Conservation (phyloP, 2,113 vertebrate species). For the Pseudorhombus dupliciocellatus region DNA sequence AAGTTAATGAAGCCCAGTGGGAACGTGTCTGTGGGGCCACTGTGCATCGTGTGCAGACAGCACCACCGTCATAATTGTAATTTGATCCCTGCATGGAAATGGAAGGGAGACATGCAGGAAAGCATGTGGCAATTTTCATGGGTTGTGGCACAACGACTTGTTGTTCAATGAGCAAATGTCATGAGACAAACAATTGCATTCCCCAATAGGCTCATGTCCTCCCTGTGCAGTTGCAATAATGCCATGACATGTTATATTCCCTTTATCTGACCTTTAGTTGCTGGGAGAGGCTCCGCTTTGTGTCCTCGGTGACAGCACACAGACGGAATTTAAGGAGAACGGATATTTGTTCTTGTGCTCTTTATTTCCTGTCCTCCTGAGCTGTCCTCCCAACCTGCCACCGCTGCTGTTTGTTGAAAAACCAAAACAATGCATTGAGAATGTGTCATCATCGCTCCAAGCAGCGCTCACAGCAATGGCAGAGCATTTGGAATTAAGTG, state of each 20-base stretch:
- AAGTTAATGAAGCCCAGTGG: slow-evolving; percentile 56
- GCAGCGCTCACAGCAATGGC: background rate
- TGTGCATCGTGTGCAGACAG: slow-evolving; percentile 27
- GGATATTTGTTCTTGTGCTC: slow-evolving; percentile 50
- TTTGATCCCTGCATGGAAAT: slow-evolving; percentile 4
- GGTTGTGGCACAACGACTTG: background rate
- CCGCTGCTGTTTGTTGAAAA: background rate
- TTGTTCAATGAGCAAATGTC: slow-evolving; percentile 4
- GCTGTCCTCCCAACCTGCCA: slow-evolving; percentile 11
- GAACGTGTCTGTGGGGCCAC: slow-evolving; percentile 19
- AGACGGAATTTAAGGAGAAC: slow-evolving; percentile 3
- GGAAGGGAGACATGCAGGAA: background rate
- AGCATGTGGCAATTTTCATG: background rate
- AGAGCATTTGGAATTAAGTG: background rate
- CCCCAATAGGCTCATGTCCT: background rate
- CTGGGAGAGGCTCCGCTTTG: background rate
- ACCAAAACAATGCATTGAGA: background rate
- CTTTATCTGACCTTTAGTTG: slow-evolving; percentile 12
- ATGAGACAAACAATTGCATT: slow-evolving; percentile 9
- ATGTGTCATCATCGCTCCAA: background rate
- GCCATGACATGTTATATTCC: slow-evolving; percentile 1
- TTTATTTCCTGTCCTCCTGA: slow-evolving; percentile 42
- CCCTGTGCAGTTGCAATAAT: background rate
- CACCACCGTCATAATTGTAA: slow-evolving; percentile 12
- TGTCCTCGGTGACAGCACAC: slow-evolving; percentile 1